Evolutionary conservation across 2,113 vertebrate genomes (phyloP), one percentile per base, ranked within the genome.

Genomic region (Herpetotheres cachinnans): DNA sequence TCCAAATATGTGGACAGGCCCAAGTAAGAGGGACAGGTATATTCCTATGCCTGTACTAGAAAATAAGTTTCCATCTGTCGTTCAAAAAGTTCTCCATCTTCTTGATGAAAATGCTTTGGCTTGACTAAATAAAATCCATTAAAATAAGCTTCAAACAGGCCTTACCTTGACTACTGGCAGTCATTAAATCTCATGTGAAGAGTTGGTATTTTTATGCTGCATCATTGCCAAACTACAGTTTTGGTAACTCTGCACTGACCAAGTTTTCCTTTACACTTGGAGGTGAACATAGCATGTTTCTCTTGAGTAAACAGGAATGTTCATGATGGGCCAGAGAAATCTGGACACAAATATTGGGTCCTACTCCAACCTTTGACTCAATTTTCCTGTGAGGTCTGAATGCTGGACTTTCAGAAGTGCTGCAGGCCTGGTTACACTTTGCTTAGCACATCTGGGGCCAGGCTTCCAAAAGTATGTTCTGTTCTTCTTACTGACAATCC

Each of bases 261-360:
- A 91, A 61, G 61, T 93, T 95, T 96, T 90, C 91, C 94, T 86
- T 90, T 91, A 49, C 36, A 34, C 65, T 94, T 85, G 74, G 56
- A 95, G 42, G 42, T 66, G 71, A 67, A 55, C 5, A 11, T 49
- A 36, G 16, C 70, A 42, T 62, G 19, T 27, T 90, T 70, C 83
- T 91, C 66, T 79, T 91, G 81, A 71, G 40, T 89, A 95, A 95
- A 95, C 55, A 89, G 56, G 72, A 93, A 84, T 90, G 91, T 70
- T 96, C 50, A n/a, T 84, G 34, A 12, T 65, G 49, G 58, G 17
- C 65, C 86, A 97, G 77, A 77, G 49, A 80, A 82, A 87, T 44
- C 89, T 96, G 77, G 81, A 94, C 93, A 30, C 14, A 5, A 52
- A 34, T 86, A 27, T 77, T 82, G 61, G 56, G 56, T 94, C 42